Base-by-base conservation (phyloP, 92 coral and sea anemone species). In the Zoanthus sansibaricus region DNA sequence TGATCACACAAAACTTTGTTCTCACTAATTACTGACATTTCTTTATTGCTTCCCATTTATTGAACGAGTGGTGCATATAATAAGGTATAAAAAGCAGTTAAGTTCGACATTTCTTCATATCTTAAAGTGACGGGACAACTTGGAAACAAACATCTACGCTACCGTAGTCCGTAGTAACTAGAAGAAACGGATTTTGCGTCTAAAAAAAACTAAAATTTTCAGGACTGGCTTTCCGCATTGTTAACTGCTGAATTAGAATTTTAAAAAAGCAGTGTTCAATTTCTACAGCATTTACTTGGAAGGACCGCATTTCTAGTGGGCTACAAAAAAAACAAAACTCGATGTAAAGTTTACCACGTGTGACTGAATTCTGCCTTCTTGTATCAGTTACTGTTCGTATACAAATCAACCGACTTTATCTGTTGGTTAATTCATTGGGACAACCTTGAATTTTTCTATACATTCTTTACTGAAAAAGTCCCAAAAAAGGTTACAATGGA, bases 21-120 rank as follows among this genome's bases (percentile, higher is more conserved):
- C 85, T 64, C 85, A 80, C 85, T 80, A 80, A 80, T 80, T 80
- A 80, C 85, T 80, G 85, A 10, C 85, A 66, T 80, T 66, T 80
- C 21, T 80, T 80, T 80, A 80, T 80, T 80, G 85, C 85, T 80
- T 80, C 75, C 75, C 18, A 0, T 76, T 80, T 42, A 42, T 79
- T 62, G 51, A 55, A 44, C 8, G 84, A 80, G 74, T 66, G 75
- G 66, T 80, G 58, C 51, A 62, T 62, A 80, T 44, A 74, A 80
- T 80, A 80, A 80, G 75, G 46, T 80, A 80, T 80, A 80, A 80
- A 80, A 66, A 66, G 85, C 46, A 74, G 46, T 54, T 74, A 18
- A 54, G 75, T 66, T 74, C 66, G 47, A 58, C n/a, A 18, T 66
- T 62, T 59, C 85, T 80, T 80, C 25, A 80, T 45, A n/a, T 62